These are phyloP conservation scores for Myotis vivesi DNA, from an alignment of 2,797 vertebrate genomes.

Conservation along the genomic window DNA sequence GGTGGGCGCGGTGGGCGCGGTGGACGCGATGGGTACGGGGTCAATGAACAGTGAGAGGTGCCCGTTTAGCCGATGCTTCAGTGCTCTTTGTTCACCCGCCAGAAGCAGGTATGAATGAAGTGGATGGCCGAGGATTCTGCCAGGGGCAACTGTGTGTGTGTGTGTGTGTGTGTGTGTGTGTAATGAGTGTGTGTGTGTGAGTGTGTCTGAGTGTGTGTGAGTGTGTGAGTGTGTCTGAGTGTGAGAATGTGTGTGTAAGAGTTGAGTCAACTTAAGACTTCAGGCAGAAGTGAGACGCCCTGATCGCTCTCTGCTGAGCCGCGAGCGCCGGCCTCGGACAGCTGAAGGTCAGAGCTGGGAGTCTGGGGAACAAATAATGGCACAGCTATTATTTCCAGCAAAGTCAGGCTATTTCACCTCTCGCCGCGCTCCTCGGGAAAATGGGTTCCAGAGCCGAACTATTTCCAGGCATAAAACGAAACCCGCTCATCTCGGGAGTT, in stretches of 20 bases:
- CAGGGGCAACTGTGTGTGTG: neutral
- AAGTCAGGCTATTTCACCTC: neutral
- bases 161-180: too few relatives aligned
- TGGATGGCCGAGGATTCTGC: neutral
- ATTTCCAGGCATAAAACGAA: constrained; percentile 42
- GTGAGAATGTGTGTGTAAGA: neutral
- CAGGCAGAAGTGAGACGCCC: neutral
- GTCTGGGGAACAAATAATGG: neutral
- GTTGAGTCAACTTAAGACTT: neutral
- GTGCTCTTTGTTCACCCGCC: neutral
- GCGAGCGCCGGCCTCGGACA: neutral
- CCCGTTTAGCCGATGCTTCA: neutral
- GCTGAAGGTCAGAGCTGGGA: neutral
- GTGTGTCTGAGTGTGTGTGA: too few relatives aligned
- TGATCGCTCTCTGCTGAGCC: neutral
- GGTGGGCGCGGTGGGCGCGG: accelerated
- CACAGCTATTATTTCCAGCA: neutral
- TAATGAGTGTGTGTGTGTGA: too few relatives aligned
- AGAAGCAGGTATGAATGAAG: neutral
- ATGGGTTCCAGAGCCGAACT: neutral
- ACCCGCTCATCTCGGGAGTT: neutral
- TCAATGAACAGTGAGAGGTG: neutral
- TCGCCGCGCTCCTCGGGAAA: constrained; percentile 23
- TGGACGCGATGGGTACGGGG: accelerated
- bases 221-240: neutral